Conservation (phyloP, 2,113 vertebrate genomes). For the Tympanuchus pallidicinctus region DNA sequence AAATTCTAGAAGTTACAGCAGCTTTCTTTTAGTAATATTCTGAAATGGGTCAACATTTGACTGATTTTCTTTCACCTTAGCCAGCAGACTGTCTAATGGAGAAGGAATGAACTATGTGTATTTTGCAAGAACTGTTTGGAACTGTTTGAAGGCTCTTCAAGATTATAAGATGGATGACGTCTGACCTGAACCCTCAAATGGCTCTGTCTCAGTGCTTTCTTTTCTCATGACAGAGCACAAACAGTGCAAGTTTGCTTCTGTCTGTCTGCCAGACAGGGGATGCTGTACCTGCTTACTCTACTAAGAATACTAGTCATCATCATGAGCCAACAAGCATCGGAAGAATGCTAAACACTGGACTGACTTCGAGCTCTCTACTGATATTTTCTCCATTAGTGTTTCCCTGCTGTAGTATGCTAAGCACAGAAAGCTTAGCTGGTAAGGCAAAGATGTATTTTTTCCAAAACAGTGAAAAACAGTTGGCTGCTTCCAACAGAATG, state of each 20-base stretch:
- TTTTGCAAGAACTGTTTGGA: neutral
- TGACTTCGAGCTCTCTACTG: neutral
- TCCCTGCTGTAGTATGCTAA: neutral
- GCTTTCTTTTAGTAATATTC: neutral
- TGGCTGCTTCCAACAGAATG: rapidly evolving
- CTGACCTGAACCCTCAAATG: neutral
- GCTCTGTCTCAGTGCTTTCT: neutral
- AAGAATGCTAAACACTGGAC: neutral
- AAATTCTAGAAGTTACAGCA: neutral
- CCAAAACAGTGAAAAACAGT: neutral
- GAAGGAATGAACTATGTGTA: neutral
- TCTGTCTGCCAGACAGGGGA: neutral
- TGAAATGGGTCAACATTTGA: neutral
- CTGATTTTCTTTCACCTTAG: neutral
- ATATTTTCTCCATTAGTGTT: neutral
- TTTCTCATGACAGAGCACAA: neutral
- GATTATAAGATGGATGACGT: neutral
- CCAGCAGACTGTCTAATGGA: neutral
- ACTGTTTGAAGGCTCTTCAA: neutral
- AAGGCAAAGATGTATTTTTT: neutral
- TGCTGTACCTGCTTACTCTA: neutral
- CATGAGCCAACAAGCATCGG: neutral
- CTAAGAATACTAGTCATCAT: neutral
- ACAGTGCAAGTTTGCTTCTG: constrained; percentile 31
- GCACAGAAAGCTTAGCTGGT: neutral